A percentile compares a stretch with the other conserved stretches of the same genome.
Evolutionary conservation across 1,140 invertebrate genomes (phyloP).

Genomic region (Pantala flavescens): DNA sequence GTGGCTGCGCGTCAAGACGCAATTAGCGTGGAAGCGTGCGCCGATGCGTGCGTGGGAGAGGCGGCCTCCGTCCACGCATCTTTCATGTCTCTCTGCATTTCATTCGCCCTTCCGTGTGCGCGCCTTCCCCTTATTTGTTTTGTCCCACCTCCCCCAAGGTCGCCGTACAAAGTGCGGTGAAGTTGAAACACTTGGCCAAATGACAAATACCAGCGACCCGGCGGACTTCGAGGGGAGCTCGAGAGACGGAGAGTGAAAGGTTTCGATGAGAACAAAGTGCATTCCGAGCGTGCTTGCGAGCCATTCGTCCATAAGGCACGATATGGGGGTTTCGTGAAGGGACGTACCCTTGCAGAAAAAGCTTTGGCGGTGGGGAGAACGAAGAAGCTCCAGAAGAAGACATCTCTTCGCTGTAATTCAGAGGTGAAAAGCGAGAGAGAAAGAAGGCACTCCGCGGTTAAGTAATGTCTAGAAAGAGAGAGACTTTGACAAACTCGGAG

Average conservation of each 20-base stretch:
- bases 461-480: no score
- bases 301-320: no score
- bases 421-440: no score
- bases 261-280: neutral
- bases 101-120: neutral
- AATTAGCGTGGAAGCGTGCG: neutral
- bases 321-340: no score
- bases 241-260: neutral
- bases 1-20: neutral
- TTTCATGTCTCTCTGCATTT: neutral
- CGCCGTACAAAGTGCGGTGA: neutral
- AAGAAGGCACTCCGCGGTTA: no score
- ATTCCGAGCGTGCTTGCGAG: no score
- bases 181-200: constrained; percentile 9
- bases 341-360: no score
- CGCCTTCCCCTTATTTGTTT: neutral
- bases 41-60: neutral
- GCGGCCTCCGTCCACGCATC: neutral
- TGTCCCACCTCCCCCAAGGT: neutral
- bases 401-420: no score
- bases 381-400: no score
- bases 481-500: no score
- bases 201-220: neutral
- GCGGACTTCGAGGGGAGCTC: neutral
- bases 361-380: no score